Percentiles rank a stretch among this genome's conserved stretches.
Conservation (phyloP, 1,140 invertebrate species). For the Cydia strobilella region DNA sequence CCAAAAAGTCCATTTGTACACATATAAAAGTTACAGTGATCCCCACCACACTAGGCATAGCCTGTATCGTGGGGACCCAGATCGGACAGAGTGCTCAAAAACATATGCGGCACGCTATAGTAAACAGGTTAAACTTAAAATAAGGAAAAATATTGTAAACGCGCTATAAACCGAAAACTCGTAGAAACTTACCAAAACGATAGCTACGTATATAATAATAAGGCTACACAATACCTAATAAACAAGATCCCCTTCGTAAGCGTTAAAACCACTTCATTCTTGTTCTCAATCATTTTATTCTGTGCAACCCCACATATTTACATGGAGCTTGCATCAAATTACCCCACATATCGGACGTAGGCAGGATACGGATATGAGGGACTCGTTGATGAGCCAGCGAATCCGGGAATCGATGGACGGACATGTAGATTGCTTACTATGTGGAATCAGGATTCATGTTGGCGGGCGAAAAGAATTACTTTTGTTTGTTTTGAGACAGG, state of each 20-base stretch:
- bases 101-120: too few relatives aligned
- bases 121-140: too few relatives aligned
- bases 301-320: background rate
- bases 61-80: too few relatives aligned
- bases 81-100: too few relatives aligned
- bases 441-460: background rate
- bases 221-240: too few relatives aligned
- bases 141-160: too few relatives aligned
- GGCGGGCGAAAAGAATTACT: background rate
- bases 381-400: slow-evolving; percentile 15
- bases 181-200: too few relatives aligned
- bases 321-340: background rate
- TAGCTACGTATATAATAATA: too few relatives aligned
- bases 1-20: too few relatives aligned
- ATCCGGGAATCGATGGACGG: slow-evolving; percentile 5
- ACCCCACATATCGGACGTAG: slow-evolving; percentile 1
- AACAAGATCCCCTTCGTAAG: background rate
- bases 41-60: too few relatives aligned
- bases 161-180: too few relatives aligned
- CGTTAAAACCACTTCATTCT: background rate
- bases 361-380: background rate
- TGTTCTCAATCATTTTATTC: slow-evolving; percentile 1
- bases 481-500: background rate
- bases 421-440: background rate
- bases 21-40: too few relatives aligned